phyloP scores from a whole-genome alignment of 2,888 invertebrate species.

The Aphrophora alni region DNA sequence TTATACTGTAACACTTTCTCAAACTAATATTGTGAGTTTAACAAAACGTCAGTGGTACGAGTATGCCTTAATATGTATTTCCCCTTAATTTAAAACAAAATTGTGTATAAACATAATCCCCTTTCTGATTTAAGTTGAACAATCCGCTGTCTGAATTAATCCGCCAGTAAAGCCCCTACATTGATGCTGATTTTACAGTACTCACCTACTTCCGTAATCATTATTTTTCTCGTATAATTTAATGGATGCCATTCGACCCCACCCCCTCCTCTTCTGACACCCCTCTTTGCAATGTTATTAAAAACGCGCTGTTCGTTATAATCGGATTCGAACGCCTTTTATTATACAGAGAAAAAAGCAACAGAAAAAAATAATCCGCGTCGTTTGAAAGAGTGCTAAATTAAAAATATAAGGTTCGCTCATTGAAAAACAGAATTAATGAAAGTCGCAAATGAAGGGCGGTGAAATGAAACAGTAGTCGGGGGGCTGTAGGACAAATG shows the following conservation, averaged over 20 bases:
- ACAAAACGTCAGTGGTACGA: too few species aligned
- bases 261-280: conserved; percentile 21
- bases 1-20: too few species aligned
- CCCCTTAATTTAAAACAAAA: too few species aligned
- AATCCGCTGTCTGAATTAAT: not conserved
- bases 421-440: conserved; percentile 6
- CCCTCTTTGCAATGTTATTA: not conserved
- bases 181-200: not conserved
- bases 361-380: conserved; percentile 39
- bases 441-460: not conserved
- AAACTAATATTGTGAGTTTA: too few species aligned
- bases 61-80: too few species aligned
- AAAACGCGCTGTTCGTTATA: not conserved
- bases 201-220: conserved; percentile 17
- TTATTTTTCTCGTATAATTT: conserved; percentile 32
- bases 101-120: not conserved
- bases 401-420: conserved; percentile 38
- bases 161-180: not conserved
- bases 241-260: conserved; percentile 24
- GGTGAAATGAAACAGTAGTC: not conserved
- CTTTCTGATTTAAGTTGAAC: not conserved
- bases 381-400: conserved; percentile 39
- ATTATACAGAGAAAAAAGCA: not conserved
- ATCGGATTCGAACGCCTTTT: conserved; percentile 2
- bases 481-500: not conserved